Evolutionary conservation across 2,888 invertebrate species (phyloP).

Genomic region (Orchestes rusci): DNA sequence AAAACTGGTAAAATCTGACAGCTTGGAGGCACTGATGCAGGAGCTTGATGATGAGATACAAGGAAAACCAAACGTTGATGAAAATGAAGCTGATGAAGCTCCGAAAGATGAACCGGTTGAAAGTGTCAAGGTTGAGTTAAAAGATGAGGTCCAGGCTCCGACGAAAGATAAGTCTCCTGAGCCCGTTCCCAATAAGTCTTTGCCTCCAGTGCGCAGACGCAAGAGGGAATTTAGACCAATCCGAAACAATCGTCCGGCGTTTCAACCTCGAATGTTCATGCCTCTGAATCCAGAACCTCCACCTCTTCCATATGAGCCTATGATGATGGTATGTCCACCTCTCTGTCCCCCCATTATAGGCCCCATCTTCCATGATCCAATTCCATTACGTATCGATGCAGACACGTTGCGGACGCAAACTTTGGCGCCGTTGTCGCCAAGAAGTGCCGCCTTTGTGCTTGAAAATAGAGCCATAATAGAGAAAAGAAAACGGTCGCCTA

Average conservation of each 20-base stretch:
- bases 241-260: neutral
- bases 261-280: neutral
- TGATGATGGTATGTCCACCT: constrained; percentile 7
- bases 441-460: constrained; percentile 44
- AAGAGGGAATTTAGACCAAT: neutral
- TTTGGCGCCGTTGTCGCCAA: constrained; percentile 41
- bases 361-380: constrained; percentile 32
- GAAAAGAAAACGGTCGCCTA: constrained; percentile 39
- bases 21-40: constrained; percentile 48
- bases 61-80: constrained; percentile 27
- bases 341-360: constrained; percentile 19
- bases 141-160: constrained; percentile 1
- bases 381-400: constrained; percentile 38
- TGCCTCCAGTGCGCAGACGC: neutral
- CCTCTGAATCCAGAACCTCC: neutral
- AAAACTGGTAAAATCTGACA: constrained; percentile 44
- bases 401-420: constrained; percentile 32
- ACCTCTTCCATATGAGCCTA: neutral
- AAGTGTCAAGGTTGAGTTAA: constrained; percentile 19
- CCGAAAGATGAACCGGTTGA: constrained; percentile 8
- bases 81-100: constrained; percentile 11
- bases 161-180: neutral
- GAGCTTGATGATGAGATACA: constrained; percentile 48
- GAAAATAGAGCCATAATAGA: constrained; percentile 44
- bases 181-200: neutral